Evolutionary conservation across 30 jellyfish, hydroid and myxozoan genomes (phyloP), one percentile per base, ranked within the genome.

Genomic region (Chironex yamaguchii): DNA sequence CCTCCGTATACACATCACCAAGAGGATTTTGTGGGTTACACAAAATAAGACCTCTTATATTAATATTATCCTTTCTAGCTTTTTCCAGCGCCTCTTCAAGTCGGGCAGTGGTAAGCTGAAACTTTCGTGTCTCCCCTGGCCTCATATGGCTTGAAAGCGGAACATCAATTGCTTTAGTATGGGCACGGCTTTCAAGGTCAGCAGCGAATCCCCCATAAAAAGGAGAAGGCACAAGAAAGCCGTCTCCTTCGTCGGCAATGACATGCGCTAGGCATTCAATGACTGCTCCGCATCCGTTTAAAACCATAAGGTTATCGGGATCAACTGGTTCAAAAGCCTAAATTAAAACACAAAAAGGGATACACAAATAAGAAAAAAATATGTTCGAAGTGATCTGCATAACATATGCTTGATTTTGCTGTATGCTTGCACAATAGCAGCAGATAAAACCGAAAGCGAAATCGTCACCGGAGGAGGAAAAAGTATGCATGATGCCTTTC

Each of bases 221-320:
- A 12, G 97, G 97, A 2, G 97, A 87, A 0, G 97, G 97, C 24
- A 82, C 80, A 29, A 90, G 94, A 34, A 82, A 34, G 20, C 94
- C 92, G 9, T 90, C 97, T 3, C 96, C 96, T 36, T 82, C 96
- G 49, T 90, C 91, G 27, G 86, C 48, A 25, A 90, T 33, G 1
- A 93, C 62, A 63, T 71, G 83, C 2, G 82, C 58, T 17, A 42
- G 81, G 72, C 73, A 26, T 81, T 90, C 97, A 64, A 90, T 49
- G 23, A 90, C 95, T 14, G 97, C 67, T 17, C 97, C 97, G 82
- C 97, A 90, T 20, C 97, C 97, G 75, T 90, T 90, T 83, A 90
- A 68, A 23, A 90, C 96, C 74, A 35, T 63, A 58, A 90, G 64
- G 34, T 90, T 66, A 24, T 90, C 88, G 50, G 26, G 34, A 12